phyloP scores from a whole-genome alignment of 1,140 invertebrate genomes.

The Meloidogyne hapla region DNA sequence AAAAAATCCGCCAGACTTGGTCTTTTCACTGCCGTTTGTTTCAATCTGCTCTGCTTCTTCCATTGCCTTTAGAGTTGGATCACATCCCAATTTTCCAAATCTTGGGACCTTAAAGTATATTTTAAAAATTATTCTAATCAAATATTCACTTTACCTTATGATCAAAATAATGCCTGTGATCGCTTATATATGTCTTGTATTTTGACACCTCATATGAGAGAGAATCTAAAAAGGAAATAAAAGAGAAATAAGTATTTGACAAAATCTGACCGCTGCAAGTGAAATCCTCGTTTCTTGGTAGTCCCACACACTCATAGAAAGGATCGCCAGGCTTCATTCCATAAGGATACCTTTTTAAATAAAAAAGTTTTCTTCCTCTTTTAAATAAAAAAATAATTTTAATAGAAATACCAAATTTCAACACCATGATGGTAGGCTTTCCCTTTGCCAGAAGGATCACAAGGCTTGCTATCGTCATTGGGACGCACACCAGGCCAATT shows the following conservation, averaged over 20 bases:
- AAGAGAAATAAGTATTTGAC: no score
- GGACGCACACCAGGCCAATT: not conserved
- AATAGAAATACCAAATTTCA: conserved; percentile 46
- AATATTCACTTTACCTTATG: conserved; percentile 36
- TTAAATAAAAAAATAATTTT: no score
- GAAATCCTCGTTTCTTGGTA: conserved; percentile 46
- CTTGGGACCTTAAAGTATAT: conserved; percentile 23
- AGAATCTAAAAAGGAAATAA: no score
- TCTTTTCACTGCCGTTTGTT: not conserved
- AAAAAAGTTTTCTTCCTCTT: no score
- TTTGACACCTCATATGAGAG: conserved; percentile 39
- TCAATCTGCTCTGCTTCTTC: not conserved
- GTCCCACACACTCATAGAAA: conserved; percentile 44
- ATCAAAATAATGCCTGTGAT: conserved; percentile 51
- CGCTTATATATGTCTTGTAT: conserved; percentile 45
- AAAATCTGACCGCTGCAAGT: no score
- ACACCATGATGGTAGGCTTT: conserved; percentile 43
- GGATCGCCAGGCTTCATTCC: conserved; percentile 6
- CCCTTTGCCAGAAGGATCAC: conserved; percentile 29
- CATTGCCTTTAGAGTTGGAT: conserved; percentile 9
- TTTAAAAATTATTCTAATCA: not conserved
- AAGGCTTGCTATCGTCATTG: conserved; percentile 36
- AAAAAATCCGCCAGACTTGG: not conserved
- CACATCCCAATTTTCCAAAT: conserved; percentile 38
- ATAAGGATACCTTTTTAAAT: conserved; percentile 32